Conservation (phyloP, 2,113 vertebrate species). For the Engystomops pustulosus region DNA sequence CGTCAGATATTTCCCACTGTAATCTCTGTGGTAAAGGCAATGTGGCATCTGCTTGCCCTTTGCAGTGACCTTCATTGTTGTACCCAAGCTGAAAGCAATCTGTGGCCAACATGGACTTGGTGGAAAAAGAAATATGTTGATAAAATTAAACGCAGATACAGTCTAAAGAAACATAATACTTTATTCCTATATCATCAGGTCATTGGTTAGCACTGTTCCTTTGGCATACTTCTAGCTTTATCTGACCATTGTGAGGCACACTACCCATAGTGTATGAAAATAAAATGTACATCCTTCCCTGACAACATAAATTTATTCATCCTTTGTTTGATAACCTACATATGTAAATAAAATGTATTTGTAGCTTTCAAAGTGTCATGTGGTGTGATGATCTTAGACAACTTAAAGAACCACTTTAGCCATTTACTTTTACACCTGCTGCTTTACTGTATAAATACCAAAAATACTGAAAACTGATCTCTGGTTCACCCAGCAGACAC, state of each 20-base stretch:
- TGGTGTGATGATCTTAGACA: no score
- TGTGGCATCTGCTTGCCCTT: constrained; percentile 61
- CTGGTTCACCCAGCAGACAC: no score
- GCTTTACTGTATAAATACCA: no score
- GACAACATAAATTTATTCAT: no score
- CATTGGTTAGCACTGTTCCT: not conserved
- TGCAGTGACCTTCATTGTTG: constrained; percentile 68
- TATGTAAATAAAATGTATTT: no score
- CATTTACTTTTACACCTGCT: no score
- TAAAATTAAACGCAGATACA: not conserved
- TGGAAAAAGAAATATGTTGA: not conserved
- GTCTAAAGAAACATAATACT: not conserved
- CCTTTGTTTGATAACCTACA: no score
- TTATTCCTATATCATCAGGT: not conserved
- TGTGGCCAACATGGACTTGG: constrained; percentile 69
- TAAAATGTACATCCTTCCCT: no score
- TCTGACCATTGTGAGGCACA: not conserved
- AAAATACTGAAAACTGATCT: no score
- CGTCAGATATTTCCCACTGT: constrained; percentile 71
- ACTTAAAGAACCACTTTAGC: no score
- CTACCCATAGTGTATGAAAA: not conserved
- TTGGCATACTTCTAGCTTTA: not conserved
- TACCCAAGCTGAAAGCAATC: constrained; percentile 73
- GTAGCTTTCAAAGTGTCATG: no score
- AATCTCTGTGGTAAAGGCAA: constrained; percentile 68